These are phyloP conservation scores for Formicarius rufipectus DNA, from an alignment of 2,113 vertebrate genomes.

Conservation along the genomic window DNA sequence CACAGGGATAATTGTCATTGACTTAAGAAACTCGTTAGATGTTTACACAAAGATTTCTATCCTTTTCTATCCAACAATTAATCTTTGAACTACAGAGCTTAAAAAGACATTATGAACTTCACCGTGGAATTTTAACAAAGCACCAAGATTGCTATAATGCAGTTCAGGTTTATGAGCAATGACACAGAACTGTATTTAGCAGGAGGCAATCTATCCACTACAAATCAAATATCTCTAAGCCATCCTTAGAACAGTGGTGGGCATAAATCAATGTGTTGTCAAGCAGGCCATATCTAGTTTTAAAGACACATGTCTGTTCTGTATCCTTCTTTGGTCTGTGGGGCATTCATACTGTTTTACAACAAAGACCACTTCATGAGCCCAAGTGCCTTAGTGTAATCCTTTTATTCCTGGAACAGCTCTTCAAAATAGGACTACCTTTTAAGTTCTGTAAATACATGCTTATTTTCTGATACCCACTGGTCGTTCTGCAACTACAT, in stretches of 20 bases:
- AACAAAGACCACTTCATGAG: not conserved
- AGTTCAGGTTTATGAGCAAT: slow-evolving; percentile 44
- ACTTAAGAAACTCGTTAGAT: slow-evolving; percentile 7
- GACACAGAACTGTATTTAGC: slow-evolving; percentile 57
- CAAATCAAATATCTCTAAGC: slow-evolving; percentile 53
- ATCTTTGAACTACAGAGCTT: slow-evolving; percentile 39
- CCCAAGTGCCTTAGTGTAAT: not conserved
- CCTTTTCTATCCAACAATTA: slow-evolving; percentile 27
- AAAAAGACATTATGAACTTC: slow-evolving; percentile 10
- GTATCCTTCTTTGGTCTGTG: not conserved
- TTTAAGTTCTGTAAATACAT: not conserved
- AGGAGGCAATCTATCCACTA: slow-evolving; percentile 32
- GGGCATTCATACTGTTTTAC: not conserved
- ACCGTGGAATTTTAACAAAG: not conserved
- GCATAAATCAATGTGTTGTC: slow-evolving; percentile 47
- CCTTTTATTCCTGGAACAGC: not conserved
- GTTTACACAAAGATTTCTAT: slow-evolving; percentile 27
- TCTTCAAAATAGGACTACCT: not conserved
- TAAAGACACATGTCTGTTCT: slow-evolving; percentile 23
- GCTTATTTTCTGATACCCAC: not conserved
- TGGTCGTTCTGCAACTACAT: not conserved
- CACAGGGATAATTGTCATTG: not conserved
- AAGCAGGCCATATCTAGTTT: slow-evolving; percentile 2
- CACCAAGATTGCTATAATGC: not conserved
- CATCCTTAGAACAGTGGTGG: not conserved